Conservation (phyloP, 2,888 invertebrate species). For the Prenolepis imparis region DNA sequence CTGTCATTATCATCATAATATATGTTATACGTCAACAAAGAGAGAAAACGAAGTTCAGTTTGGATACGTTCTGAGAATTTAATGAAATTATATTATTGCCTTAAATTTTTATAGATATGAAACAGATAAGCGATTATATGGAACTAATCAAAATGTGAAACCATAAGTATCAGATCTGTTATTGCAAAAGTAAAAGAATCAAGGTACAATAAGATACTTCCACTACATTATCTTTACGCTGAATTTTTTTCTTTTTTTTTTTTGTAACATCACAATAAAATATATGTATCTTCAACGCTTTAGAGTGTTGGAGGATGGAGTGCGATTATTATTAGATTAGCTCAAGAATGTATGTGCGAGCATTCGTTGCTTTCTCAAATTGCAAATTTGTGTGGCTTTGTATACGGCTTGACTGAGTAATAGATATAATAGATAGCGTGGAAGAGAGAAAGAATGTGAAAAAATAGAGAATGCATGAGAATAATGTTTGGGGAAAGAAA, state of each 20-base stretch:
- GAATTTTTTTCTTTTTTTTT: background rate
- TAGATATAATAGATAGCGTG: constrained; percentile 62
- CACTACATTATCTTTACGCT: constrained; percentile 17
- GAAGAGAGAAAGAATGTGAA: constrained; percentile 64
- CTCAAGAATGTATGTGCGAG: constrained; percentile 43
- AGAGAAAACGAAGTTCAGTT: constrained; percentile 22
- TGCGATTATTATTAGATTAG: constrained; percentile 52
- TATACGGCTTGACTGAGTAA: constrained; percentile 63
- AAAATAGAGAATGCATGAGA: constrained; percentile 52
- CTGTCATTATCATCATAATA: constrained; percentile 53
- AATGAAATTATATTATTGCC: constrained; percentile 59
- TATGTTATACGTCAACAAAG: constrained; percentile 19
- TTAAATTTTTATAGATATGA: constrained; percentile 50
- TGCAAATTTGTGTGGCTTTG: constrained; percentile 65
- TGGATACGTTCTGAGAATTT: constrained; percentile 42
- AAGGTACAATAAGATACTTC: constrained; percentile 27
- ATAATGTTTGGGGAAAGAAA: constrained; percentile 45
- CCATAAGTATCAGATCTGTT: background rate
- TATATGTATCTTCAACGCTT: constrained; percentile 22
- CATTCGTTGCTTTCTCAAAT: constrained; percentile 61
- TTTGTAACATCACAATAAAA: constrained; percentile 42
- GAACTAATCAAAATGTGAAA: constrained; percentile 23
- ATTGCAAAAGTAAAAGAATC: constrained; percentile 5
- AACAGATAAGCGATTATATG: constrained; percentile 23
- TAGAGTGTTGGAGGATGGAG: constrained; percentile 25